These are phyloP conservation scores for Drepanosiphum platanoidis DNA, from an alignment of 2,888 invertebrate genomes.

Conservation along the genomic window DNA sequence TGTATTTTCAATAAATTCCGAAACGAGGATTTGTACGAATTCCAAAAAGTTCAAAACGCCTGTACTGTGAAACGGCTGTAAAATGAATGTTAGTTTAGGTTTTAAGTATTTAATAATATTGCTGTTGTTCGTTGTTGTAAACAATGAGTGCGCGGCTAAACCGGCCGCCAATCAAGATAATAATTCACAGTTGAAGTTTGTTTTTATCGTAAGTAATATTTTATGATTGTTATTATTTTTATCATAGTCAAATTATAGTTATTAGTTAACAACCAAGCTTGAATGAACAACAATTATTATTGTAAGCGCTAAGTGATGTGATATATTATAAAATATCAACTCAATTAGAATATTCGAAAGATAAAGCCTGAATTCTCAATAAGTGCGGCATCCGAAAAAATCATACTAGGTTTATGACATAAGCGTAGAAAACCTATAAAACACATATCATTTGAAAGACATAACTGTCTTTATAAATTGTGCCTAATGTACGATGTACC, in stretches of 20 bases:
- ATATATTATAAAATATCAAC: not conserved
- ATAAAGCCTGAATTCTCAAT: too few relatives aligned
- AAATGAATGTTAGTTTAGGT: too few relatives aligned
- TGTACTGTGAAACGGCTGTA: not conserved
- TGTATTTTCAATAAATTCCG: not conserved
- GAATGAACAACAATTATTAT: not conserved
- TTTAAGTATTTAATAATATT: slow-evolving; percentile 5
- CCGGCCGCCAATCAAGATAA: not conserved
- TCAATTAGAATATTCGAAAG: too few relatives aligned
- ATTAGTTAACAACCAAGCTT: too few relatives aligned
- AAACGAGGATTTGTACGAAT: not conserved
- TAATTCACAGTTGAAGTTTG: slow-evolving; percentile 46
- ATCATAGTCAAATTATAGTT: not conserved
- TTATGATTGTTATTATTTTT: not conserved
- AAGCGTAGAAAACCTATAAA: too few relatives aligned
- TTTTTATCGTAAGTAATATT: slow-evolving; percentile 51
- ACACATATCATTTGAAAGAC: too few relatives aligned
- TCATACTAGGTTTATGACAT: too few relatives aligned
- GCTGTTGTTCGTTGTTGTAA: not conserved
- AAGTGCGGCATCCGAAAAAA: too few relatives aligned
- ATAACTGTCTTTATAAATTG: too few relatives aligned
- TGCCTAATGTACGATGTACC: too few relatives aligned
- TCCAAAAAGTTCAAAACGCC: not conserved
- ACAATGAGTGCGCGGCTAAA: slow-evolving; percentile 3
- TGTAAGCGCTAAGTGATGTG: not conserved